These are phyloP conservation scores for Otolemur crassicaudatus DNA, from an alignment of 2,797 vertebrate genomes.

Conservation along the genomic window DNA sequence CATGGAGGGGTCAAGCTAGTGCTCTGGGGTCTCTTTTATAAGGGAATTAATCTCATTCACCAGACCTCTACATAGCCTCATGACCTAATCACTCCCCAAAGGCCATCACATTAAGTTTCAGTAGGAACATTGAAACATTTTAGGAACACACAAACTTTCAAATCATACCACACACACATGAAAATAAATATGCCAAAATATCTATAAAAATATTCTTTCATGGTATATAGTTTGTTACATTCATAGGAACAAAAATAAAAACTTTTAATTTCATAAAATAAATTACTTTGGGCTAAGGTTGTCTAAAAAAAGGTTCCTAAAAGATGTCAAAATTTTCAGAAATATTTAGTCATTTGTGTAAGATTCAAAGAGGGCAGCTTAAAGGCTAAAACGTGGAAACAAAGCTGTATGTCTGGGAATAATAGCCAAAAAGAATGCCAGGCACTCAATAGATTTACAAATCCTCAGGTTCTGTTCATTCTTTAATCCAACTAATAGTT, in stretches of 20 bases:
- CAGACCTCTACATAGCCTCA: background rate
- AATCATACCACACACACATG: background rate
- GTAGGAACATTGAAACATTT: background rate
- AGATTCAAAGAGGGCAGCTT: background rate
- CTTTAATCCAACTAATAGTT: background rate
- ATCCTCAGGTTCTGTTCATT: background rate
- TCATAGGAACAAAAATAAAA: background rate
- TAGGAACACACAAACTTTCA: background rate
- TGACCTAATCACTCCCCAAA: background rate
- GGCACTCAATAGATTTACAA: too few relatives aligned
- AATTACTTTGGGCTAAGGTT: background rate
- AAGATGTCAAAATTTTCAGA: background rate
- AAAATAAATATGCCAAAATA: background rate
- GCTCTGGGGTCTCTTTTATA: background rate
- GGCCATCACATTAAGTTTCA: background rate
- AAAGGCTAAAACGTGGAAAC: background rate
- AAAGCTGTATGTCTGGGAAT: background rate
- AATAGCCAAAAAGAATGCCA: too few relatives aligned
- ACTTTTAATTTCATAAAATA: background rate
- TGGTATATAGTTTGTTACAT: background rate
- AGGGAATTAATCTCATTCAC: background rate
- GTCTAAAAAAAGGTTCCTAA: background rate
- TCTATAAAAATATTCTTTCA: background rate
- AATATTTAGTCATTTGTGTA: background rate
- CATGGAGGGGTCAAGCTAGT: background rate